phyloP scores from a whole-genome alignment of 2,888 invertebrate species.

The Andrena marginata region DNA sequence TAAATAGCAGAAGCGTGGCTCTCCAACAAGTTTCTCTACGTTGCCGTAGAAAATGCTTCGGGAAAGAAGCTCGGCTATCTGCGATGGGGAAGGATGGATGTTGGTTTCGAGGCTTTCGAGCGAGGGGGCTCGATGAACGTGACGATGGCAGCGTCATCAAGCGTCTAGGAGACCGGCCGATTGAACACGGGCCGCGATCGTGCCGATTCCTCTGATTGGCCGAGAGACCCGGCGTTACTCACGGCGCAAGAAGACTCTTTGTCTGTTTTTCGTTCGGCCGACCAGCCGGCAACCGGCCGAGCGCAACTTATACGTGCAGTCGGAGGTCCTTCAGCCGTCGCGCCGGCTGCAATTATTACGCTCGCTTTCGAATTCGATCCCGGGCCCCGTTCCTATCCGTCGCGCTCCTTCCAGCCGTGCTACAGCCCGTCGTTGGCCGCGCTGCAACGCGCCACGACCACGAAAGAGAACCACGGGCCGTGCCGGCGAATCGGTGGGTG shows the following conservation, averaged over 20 bases:
- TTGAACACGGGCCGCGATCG: conserved; percentile 70
- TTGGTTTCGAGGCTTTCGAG: conserved; percentile 12
- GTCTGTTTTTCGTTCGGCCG: conserved; percentile 74
- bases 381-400: conserved; percentile 9
- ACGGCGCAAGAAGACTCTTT: conserved; percentile 73
- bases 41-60: too few relatives aligned
- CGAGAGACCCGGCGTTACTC: conserved; percentile 69
- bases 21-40: not conserved
- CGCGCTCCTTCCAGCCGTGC: conserved; percentile 19
- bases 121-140: conserved; percentile 22
- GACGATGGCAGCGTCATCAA: conserved; percentile 59
- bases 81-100: conserved; percentile 28
- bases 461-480: conserved; percentile 17
- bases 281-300: conserved; percentile 62
- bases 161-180: conserved; percentile 61
- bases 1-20: not conserved
- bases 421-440: conserved; percentile 3
- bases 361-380: conserved; percentile 64
- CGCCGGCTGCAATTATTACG: conserved; percentile 71
- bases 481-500: conserved; percentile 41
- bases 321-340: conserved; percentile 72
- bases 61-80: not conserved
- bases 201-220: conserved; percentile 74
- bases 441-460: conserved; percentile 16
- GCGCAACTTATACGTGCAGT: conserved; percentile 73